phyloP scores from a whole-genome alignment of 2,113 vertebrate genomes.

The Pygoscelis antarcticus region DNA sequence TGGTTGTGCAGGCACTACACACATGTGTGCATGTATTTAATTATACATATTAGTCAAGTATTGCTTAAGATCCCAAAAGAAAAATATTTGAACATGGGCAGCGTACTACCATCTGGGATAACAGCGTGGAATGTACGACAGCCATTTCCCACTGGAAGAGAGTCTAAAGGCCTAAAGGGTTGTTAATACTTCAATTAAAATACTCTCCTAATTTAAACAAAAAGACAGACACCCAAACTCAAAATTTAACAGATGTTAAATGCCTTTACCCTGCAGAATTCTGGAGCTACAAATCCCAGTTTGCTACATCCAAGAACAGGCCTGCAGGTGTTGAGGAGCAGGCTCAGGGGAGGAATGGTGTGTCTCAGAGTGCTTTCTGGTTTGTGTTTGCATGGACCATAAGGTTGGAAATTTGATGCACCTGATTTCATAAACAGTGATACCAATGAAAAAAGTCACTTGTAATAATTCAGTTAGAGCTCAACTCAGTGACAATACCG shows the following conservation, averaged over 20 bases:
- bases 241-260: conserved; percentile 33
- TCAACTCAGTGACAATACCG: neutral
- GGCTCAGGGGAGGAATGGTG: neutral
- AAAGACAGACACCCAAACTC: conserved; percentile 20
- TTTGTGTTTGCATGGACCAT: neutral
- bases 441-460: neutral
- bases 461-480: neutral
- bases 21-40: neutral
- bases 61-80: conserved; percentile 5
- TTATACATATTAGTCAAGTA: conserved; percentile 3
- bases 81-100: conserved; percentile 30
- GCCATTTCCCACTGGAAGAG: conserved; percentile 20
- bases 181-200: conserved; percentile 54
- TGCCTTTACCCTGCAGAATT: conserved; percentile 34
- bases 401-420: neutral
- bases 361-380: neutral
- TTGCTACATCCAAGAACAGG: neutral
- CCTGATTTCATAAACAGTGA: neutral
- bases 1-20: neutral
- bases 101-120: neutral
- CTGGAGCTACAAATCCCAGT: conserved; percentile 3
- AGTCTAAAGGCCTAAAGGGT: neutral
- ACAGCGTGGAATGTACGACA: neutral
- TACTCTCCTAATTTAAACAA: conserved; percentile 1
- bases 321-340: neutral